Evolutionary conservation across 2,113 vertebrate genomes (phyloP), one percentile per base, ranked within the genome.

Genomic region (Daphoenositta chrysoptera): DNA sequence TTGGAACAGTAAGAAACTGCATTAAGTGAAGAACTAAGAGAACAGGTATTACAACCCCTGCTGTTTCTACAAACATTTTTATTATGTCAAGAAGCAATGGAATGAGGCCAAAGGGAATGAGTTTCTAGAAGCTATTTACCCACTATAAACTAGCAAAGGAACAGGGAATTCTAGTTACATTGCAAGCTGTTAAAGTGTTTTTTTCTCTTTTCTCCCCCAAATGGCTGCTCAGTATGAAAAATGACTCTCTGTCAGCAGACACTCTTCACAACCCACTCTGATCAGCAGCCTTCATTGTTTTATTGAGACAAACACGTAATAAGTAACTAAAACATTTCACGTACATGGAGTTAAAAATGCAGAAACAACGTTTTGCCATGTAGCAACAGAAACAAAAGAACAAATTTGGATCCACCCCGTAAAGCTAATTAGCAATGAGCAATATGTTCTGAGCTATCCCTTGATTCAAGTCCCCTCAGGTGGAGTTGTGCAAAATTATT

Each of bases 181-280:
- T 95, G 60, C 65, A 97, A 95, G 84, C 71, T 79, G 91, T 89
- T 94, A 68, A 75, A 81, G 15, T 31, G 4, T 17, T 69, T 63
- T 94, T 94, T 95, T 56, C 22, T 47, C 20, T 78, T 81, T 95
- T 94, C 94, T 63, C 54, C 69, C 84, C 64, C 83, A 85, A 95
- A 88, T 53, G 78, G 26, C 90, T 87, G 44, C 60, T 97, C 78
- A 92, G 60, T 82, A 86, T 96, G 92, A 97, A 96, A 96, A 92
- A 96, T 80, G 1, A 84, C 65, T 93, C 51, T 64, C 44, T 91
- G 78, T 93, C 84, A 96, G 90, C 89, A 87, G 61, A 87, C 64
- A 63, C 30, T 69, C 37, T 60, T 84, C 15, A 1, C 73, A 89
- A 71, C 12, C 35, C 50, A 53, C 22, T 24, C 54, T 68, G 61